phyloP scores from a whole-genome alignment of 2,888 invertebrate species.

The Hemithea aestivaria region DNA sequence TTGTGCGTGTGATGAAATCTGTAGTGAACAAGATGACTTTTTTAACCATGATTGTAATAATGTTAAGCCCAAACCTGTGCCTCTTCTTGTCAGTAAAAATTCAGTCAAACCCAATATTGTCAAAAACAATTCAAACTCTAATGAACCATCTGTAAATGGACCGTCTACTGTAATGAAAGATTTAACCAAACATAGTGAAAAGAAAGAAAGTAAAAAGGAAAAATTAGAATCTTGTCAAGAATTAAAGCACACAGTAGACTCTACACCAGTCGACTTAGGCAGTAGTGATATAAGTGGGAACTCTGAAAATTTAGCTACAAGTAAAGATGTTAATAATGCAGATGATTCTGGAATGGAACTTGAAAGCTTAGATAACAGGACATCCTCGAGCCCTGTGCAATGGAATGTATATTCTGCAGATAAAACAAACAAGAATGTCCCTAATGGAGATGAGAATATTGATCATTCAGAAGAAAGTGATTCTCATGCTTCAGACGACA shows the following conservation, averaged over 20 bases:
- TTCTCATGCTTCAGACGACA: constrained; percentile 47
- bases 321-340: constrained; percentile 50
- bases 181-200: constrained; percentile 44
- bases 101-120: constrained; percentile 55
- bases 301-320: constrained; percentile 43
- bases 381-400: constrained; percentile 37
- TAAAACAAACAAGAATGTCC: constrained; percentile 29
- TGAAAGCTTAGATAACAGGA: constrained; percentile 44
- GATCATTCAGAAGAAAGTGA: constrained; percentile 61
- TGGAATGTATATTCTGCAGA: constrained; percentile 37
- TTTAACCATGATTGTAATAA: constrained; percentile 85
- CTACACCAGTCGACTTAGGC: constrained; percentile 38
- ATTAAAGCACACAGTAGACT: constrained; percentile 38
- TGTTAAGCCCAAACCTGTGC: constrained; percentile 71
- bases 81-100: constrained; percentile 70
- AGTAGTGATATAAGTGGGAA: constrained; percentile 54
- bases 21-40: constrained; percentile 87
- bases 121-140: constrained; percentile 47
- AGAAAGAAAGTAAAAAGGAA: constrained; percentile 46
- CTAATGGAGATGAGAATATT: constrained; percentile 61
- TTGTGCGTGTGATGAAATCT: constrained; percentile 88
- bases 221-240: constrained; percentile 45
- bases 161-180: constrained; percentile 45
- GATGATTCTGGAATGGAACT: constrained; percentile 52
- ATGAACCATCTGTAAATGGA: constrained; percentile 53